Evolutionary conservation across 2,888 invertebrate genomes (phyloP), one percentile per base, ranked within the genome.

Genomic region (Tinea pellionella): DNA sequence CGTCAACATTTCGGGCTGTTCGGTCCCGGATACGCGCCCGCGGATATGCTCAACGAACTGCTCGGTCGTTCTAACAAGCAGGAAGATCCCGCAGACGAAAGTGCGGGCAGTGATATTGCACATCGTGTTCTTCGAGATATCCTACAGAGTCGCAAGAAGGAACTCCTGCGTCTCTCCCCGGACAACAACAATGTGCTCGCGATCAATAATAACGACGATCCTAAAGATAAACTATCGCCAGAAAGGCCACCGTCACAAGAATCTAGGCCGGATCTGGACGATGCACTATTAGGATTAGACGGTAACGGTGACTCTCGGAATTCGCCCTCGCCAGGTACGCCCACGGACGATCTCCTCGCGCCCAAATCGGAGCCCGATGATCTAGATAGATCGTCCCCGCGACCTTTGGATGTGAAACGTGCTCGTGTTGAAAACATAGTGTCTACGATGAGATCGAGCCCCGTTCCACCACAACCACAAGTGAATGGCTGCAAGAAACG

Each of bases 371-470:
- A 92, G 74, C 89, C 92, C 62, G 91, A 91, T 71, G 89, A 89
- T 70, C 90, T 90, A 67, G 87, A 89, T 75, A 91, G 91, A 65
- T 84, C 89, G 61, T 86, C 86, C 30, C 86, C 88, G 68, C 78
- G 84, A 63, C 93, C 92, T 67, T 90, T 93, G 64, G 96, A 96
- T 77, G 92, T 95, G 73, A 97, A 97, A 83, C 92, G 96, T 69
- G 96, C 96, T 51, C 92, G 97, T 67, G 96, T 97, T 65, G 97
- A 98, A 86, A 96, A 96, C 80, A 97, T 98, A 71, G 96, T 97
- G 69, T 96, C 95, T 66, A 94, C 94, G 65, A 97, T 97, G 95
- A 91, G 96, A 64, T 93, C 94, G 65, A 95, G 95, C 74, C 95
- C 95, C 42, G 94, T 92, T 63, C 93, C 93, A 18, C 89, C 81